Evolutionary conservation across 2,888 invertebrate species (phyloP).

Genomic region (Heliconius hortense): DNA sequence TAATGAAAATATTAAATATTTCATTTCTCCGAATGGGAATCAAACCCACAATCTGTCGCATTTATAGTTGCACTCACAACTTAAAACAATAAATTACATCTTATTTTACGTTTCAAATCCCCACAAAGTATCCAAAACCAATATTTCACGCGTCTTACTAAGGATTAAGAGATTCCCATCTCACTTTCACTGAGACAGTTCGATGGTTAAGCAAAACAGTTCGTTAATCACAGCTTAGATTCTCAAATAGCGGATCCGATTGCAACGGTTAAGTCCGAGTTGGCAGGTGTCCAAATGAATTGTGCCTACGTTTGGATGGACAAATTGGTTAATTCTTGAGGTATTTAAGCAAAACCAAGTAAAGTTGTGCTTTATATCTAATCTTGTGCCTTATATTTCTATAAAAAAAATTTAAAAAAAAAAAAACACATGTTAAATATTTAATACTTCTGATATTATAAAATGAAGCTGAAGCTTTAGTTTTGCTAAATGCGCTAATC

Average conservation of each 20-base stretch:
- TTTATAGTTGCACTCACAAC: neutral
- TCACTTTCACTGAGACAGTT: slow-evolving; percentile 26
- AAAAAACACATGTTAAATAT: too few relatives aligned
- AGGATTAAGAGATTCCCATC: slow-evolving; percentile 25
- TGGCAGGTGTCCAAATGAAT: slow-evolving; percentile 44
- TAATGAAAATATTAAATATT: neutral
- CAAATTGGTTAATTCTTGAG: slow-evolving; percentile 10
- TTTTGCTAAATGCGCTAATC: too few relatives aligned
- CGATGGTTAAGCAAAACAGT: slow-evolving; percentile 38
- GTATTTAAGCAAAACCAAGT: neutral
- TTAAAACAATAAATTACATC: neutral
- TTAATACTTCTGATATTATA: too few relatives aligned
- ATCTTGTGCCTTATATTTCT: too few relatives aligned
- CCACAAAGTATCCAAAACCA: slow-evolving; percentile 6
- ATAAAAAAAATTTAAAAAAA: too few relatives aligned
- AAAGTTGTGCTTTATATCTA: too few relatives aligned
- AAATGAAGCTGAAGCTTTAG: too few relatives aligned
- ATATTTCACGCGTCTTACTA: slow-evolving; percentile 27
- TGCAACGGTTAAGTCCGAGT: slow-evolving; percentile 35
- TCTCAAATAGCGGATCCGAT: slow-evolving; percentile 44
- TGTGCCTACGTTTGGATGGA: slow-evolving; percentile 9
- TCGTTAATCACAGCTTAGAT: slow-evolving; percentile 44
- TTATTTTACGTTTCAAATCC: neutral
- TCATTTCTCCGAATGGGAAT: neutral
- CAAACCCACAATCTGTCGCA: neutral